Evolutionary conservation across 1,140 invertebrate genomes (phyloP).

Genomic region (Delia radicum): DNA sequence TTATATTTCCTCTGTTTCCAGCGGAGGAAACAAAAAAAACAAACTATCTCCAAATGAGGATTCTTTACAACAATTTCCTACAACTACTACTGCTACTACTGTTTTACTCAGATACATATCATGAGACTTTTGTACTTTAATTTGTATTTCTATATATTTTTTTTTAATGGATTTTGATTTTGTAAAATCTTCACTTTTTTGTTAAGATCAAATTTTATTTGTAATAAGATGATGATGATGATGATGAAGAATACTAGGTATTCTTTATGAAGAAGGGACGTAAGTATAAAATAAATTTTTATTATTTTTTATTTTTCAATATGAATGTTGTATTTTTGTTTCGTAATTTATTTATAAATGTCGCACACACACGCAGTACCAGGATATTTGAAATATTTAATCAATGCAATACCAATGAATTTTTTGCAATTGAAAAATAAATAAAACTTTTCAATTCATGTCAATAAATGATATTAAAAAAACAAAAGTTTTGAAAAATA

Average conservation of each 20-base stretch:
- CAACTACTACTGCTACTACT: no score
- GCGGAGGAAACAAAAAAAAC: no score
- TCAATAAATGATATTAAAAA: neutral
- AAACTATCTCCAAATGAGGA: neutral
- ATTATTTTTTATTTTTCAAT: neutral
- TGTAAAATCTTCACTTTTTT: neutral
- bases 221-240: no score
- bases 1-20: neutral
- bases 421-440: neutral
- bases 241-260: constrained; percentile 10
- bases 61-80: neutral
- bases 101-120: constrained; percentile 14
- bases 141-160: neutral
- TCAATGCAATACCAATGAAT: neutral
- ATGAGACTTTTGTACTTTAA: constrained; percentile 11
- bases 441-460: neutral
- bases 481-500: neutral
- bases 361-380: no score
- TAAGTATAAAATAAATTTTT: constrained; percentile 14
- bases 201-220: neutral
- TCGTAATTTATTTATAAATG: neutral
- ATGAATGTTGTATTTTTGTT: neutral
- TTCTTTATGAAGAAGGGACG: constrained; percentile 10
- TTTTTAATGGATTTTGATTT: neutral
- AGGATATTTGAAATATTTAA: no score